Base-by-base conservation (phyloP, 2,888 invertebrate genomes). In the Epirrita christyi region DNA sequence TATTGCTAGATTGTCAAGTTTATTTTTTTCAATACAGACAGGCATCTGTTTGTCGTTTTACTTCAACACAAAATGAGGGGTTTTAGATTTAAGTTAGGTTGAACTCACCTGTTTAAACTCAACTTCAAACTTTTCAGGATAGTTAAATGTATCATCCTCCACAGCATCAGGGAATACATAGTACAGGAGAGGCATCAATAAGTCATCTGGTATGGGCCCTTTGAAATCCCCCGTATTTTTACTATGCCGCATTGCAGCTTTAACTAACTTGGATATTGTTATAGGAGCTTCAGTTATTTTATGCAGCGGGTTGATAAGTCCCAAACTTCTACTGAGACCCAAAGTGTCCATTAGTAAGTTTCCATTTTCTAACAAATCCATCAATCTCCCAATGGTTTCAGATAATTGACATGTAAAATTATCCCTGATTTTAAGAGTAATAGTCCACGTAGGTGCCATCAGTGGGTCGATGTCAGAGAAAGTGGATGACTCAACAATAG, bases 131-230 rank as follows among this genome's bases (percentile, higher is more conserved):
- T 84, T 78, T 40, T 87, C 82, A 40, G 86, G 85, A 75, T 95
- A 95, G 2, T 92, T 90, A 78, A 88, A 93, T 44, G 83, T 89
- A 57, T 93, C 83, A 58, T 94, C 93, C 55, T 94, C 93, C 66
- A 96, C 95, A 54, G 97, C 97, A 93, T 98, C 98, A 50, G 98
- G 98, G 80, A 98, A 98, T 21, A 98, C 86, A 82, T 95, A 98
- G 77, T 96, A 95, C 47, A 98, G 81, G 68, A 98, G 93, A 40
- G 96, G 94, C 80, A 95, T 94, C 36, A 98, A 85, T 62, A 96
- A 89, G 29, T 95, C 95, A 72, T 95, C 95, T 10, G 95, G 89
- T 73, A 98, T 94, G 0, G 97, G 97, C 0, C 97, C 96, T 55
- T 91, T 91, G 63, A 91, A 91, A 54, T 95, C 94, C n/a, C 94